These are phyloP conservation scores for Hesperia comma DNA, from an alignment of 2,888 invertebrate genomes.

Conservation along the genomic window DNA sequence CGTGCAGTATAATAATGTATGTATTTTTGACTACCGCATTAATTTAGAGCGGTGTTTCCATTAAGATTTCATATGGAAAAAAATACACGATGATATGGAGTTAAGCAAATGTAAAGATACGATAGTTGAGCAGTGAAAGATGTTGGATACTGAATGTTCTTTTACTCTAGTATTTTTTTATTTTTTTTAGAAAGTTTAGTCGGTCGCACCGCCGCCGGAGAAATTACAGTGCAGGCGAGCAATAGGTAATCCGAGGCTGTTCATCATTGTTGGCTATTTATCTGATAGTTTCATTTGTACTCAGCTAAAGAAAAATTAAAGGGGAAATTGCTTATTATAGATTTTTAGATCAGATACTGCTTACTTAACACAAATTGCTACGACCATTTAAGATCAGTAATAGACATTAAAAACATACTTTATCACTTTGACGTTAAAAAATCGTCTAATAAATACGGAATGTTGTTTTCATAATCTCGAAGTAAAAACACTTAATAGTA, in stretches of 20 bases:
- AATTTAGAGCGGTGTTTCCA: conserved; percentile 21
- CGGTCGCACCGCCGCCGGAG: conserved; percentile 75
- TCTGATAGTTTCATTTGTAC: conserved; percentile 57
- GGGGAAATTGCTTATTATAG: conserved; percentile 32
- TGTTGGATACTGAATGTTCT: conserved; percentile 76
- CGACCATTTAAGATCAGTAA: conserved; percentile 27
- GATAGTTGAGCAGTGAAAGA: conserved; percentile 80
- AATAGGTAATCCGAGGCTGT: conserved; percentile 69
- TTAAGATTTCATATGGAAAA: conserved; percentile 41
- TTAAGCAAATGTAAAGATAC: conserved; percentile 55
- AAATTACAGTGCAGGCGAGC: conserved; percentile 73
- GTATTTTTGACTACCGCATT: conserved; percentile 16
- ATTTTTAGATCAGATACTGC: conserved; percentile 25
- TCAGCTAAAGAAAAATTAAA: conserved; percentile 34
- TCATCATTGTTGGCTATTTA: conserved; percentile 71
- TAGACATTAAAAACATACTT: conserved; percentile 25
- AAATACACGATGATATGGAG: conserved; percentile 56
- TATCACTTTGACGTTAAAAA: conserved; percentile 28
- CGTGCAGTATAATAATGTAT: conserved; percentile 9
- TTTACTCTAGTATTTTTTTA: conserved; percentile 75
- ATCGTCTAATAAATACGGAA: conserved; percentile 57
- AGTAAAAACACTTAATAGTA: conserved; percentile 61
- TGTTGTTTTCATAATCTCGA: conserved; percentile 61
- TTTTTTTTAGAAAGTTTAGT: conserved; percentile 82
- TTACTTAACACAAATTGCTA: conserved; percentile 26